Base-by-base conservation (phyloP, 2,113 vertebrate species). In the Hucho hucho region DNA sequence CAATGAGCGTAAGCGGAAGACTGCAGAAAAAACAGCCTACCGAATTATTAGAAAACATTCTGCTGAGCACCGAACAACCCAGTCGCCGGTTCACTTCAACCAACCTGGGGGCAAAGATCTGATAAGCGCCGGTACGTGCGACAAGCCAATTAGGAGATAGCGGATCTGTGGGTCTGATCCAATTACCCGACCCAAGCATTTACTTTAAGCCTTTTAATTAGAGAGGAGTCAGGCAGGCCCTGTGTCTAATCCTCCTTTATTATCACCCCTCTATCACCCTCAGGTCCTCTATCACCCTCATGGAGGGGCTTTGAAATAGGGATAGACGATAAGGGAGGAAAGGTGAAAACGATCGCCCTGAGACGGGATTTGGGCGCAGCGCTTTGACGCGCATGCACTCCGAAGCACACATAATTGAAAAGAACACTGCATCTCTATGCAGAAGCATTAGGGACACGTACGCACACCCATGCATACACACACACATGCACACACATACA, bases 141-240 rank as follows among this genome's bases (percentile, higher is more conserved):
- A 80, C 79, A 88, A 91, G 87, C 90, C 90, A 92, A 92, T 92
- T 92, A 91, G 87, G 76, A 87, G 90, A 89, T 89, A 86, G 81
- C 81, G 68, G 86, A 91, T 91, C 85, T 90, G 77, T 88, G 69
- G 72, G 83, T 88, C 86, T 86, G 91, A 93, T 91, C 91, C 89
- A 90, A 89, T 92, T 92, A 89, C 83, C 83, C 66, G 79, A 89
- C 86, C 78, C 43, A 87, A 92, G 89, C 91, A 79, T 92, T 92
- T 90, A 90, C 86, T 91, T 91, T 89, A 91, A 92, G 90, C 89
- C 81, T 84, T 83, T 90, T 92, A 93, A 93, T 93, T 92, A 92
- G 88, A 87, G 88, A 81, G 80, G 83, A 72, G 78, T 89, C 83
- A 83, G 89, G 84, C 88, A 87, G 84, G 81, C 83, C 81, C 61